These are phyloP conservation scores for Cacatua alba DNA, from an alignment of 2,113 vertebrate genomes.

Conservation along the genomic window DNA sequence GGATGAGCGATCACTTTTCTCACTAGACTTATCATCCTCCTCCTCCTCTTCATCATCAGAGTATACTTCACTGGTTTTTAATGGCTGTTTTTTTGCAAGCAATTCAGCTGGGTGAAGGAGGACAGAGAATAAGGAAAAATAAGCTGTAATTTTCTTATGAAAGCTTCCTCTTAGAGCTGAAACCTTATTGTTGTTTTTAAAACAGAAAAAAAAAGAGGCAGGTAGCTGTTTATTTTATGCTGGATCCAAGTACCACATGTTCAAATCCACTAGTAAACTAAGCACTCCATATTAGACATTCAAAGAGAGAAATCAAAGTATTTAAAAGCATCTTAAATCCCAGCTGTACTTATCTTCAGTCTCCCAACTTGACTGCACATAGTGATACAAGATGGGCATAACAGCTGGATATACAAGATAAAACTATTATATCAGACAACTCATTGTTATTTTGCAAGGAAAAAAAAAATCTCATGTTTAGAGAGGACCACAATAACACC, in stretches of 20 bases:
- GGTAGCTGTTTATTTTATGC: neutral
- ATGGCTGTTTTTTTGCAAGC: conserved; percentile 92
- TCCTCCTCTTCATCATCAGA: conserved; percentile 98
- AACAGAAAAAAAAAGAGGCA: neutral
- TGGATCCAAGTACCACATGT: neutral
- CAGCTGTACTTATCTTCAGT: neutral
- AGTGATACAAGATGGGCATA: neutral
- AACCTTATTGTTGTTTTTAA: neutral
- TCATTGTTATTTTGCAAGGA: neutral
- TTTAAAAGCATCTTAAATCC: neutral
- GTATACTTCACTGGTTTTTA: conserved; percentile 98
- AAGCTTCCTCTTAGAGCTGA: neutral
- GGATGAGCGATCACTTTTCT: conserved; percentile 93
- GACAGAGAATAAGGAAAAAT: neutral
- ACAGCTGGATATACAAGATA: neutral
- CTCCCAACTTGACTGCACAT: neutral
- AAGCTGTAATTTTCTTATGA: neutral
- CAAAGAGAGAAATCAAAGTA: neutral
- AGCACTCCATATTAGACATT: neutral
- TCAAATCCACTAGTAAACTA: neutral
- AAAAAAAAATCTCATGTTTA: neutral
- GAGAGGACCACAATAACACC: neutral
- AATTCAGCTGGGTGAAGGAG: conserved; percentile 85
- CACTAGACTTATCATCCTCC: conserved; percentile 97
- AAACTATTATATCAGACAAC: neutral